Conservation (phyloP, 1,140 invertebrate genomes). For the Cryptotermes secundus region DNA sequence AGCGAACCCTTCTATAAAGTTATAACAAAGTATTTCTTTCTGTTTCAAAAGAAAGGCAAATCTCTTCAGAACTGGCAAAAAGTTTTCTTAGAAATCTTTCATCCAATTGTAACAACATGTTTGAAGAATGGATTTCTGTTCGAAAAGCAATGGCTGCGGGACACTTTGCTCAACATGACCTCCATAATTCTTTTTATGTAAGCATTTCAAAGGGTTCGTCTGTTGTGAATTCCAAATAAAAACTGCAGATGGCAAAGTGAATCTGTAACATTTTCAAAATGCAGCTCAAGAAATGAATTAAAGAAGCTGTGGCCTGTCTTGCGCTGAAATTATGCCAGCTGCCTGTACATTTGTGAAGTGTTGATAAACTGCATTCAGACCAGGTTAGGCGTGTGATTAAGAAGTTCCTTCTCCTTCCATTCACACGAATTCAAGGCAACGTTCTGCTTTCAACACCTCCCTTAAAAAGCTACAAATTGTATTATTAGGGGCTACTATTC, state of each 20-base stretch:
- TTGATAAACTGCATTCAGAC: neutral
- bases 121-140: neutral
- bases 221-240: neutral
- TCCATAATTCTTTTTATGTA: slow-evolving; percentile 10
- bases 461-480: too few species aligned
- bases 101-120: neutral
- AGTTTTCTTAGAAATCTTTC: slow-evolving; percentile 4
- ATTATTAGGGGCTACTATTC: too few species aligned
- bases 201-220: neutral
- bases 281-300: too few species aligned
- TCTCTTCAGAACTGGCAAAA: neutral
- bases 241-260: neutral
- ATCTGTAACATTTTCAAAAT: slow-evolving; percentile 4
- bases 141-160: neutral
- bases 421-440: too few species aligned
- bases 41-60: neutral
- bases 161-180: neutral
- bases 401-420: too few species aligned
- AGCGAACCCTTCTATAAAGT: neutral
- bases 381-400: neutral
- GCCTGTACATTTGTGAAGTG: neutral
- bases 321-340: neutral
- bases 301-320: too few species aligned
- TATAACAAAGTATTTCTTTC: neutral
- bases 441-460: too few species aligned